phyloP scores from a whole-genome alignment of 2,113 vertebrate species.

The Anarhynchus alexandrinus region DNA sequence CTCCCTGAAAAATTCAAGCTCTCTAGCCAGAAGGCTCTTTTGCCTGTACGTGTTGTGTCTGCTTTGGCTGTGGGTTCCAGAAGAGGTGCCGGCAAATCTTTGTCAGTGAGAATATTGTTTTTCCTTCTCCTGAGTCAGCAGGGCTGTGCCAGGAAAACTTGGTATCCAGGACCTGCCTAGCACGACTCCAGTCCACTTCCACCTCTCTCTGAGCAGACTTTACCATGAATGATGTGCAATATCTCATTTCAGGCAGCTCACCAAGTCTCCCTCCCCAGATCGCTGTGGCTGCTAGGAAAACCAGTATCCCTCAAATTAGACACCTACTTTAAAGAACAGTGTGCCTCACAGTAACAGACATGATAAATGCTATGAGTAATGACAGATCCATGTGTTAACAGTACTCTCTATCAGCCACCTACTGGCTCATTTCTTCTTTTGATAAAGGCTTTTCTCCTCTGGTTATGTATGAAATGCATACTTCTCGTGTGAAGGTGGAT shows the following conservation, averaged over 20 bases:
- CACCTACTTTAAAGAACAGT: conserved; percentile 26
- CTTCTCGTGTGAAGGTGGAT: background rate
- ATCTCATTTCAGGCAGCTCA: background rate
- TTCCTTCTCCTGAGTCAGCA: background rate
- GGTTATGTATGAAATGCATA: background rate
- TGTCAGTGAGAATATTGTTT: background rate
- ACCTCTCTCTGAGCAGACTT: background rate
- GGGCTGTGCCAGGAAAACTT: background rate
- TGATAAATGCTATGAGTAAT: conserved; percentile 51
- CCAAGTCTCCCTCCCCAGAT: background rate
- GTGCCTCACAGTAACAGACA: conserved; percentile 37
- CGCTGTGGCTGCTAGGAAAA: background rate
- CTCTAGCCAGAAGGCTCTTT: background rate
- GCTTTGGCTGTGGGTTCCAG: background rate
- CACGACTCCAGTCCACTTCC: background rate
- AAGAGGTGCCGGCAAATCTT: background rate
- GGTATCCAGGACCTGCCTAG: background rate
- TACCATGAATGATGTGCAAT: background rate
- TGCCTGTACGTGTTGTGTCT: background rate
- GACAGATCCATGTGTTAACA: conserved; percentile 39
- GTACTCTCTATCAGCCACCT: conserved; percentile 45
- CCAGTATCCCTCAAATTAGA: conserved; percentile 30
- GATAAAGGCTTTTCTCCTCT: conserved; percentile 15
- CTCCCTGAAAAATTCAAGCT: background rate
- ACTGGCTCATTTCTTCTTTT: conserved; percentile 42